A percentile compares a stretch with the other conserved stretches of the same genome.
These are phyloP conservation scores for Steromphala cineraria DNA, from an alignment of 2,888 invertebrate species.

Conservation along the genomic window DNA sequence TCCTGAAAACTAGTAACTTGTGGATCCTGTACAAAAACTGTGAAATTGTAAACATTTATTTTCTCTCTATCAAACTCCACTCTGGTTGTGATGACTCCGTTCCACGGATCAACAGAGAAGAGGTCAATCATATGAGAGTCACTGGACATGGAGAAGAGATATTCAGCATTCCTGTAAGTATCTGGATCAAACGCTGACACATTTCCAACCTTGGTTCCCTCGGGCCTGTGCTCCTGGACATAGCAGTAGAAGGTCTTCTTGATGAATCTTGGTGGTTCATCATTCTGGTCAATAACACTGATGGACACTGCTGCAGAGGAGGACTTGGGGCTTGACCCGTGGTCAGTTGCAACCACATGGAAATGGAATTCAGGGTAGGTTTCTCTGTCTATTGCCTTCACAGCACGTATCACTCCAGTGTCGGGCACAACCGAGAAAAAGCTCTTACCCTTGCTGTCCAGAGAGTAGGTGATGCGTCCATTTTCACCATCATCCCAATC, in stretches of 20 bases:
- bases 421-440: constrained; percentile 90
- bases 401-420: constrained; percentile 89
- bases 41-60: constrained; percentile 87
- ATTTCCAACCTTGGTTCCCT: constrained; percentile 91
- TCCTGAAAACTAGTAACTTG: constrained; percentile 81
- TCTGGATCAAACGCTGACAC: constrained; percentile 94
- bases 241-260: constrained; percentile 89
- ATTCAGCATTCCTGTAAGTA: constrained; percentile 89
- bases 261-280: constrained; percentile 90
- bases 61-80: constrained; percentile 88
- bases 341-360: constrained; percentile 89
- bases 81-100: constrained; percentile 89
- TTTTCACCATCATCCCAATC: constrained; percentile 78
- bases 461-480: constrained; percentile 77
- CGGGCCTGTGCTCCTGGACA: constrained; percentile 90
- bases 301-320: constrained; percentile 81
- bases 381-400: constrained; percentile 88
- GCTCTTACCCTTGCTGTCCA: constrained; percentile 81
- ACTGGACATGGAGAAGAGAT: neutral
- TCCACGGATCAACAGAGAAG: constrained; percentile 81
- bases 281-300: constrained; percentile 95
- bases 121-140: neutral
- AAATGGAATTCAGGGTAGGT: constrained; percentile 93
- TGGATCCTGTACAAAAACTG: constrained; percentile 90
- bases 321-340: constrained; percentile 83